Conservation (phyloP, 2,113 vertebrate genomes). For the Solea solea region DNA sequence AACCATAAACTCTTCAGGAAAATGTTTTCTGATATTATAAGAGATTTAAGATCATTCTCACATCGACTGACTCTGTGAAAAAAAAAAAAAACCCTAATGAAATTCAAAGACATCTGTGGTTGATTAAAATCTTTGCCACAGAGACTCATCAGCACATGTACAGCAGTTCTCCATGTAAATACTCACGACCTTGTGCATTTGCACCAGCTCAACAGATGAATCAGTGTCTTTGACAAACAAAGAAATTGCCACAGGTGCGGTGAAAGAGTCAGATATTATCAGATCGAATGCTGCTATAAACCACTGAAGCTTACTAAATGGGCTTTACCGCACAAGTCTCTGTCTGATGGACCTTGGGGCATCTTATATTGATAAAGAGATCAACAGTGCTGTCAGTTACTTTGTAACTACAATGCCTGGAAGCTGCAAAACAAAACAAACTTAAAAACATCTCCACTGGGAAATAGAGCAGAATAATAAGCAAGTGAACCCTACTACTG, state of each 20-base stretch:
- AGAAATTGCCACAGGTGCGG: conserved; percentile 11
- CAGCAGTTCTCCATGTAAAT: conserved; percentile 2
- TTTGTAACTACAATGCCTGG: not conserved
- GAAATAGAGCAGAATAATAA: not conserved
- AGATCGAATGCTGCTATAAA: conserved; percentile 19
- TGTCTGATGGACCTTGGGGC: conserved; percentile 11
- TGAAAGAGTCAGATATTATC: conserved; percentile 35
- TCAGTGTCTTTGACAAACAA: conserved; percentile 31
- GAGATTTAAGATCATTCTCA: too few species aligned
- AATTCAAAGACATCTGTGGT: too few species aligned
- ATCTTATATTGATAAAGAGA: conserved; percentile 23
- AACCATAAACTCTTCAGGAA: too few species aligned
- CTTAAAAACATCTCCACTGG: not conserved
- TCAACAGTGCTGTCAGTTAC: conserved; percentile 1
- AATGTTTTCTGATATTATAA: too few species aligned
- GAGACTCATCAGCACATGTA: too few species aligned
- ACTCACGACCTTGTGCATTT: conserved; percentile 14
- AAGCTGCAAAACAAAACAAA: conserved; percentile 1
- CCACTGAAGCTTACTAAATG: conserved; percentile 36
- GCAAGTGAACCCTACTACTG: not conserved
- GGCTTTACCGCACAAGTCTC: conserved; percentile 10
- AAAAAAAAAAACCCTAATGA: too few species aligned
- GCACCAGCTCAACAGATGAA: conserved; percentile 29
- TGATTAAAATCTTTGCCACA: too few species aligned
- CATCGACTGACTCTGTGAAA: too few species aligned